Percentiles rank a stretch among this genome's conserved stretches.
These are phyloP conservation scores for Pollenia griseotomentosa DNA, from an alignment of 2,888 invertebrate species.

Conservation along the genomic window DNA sequence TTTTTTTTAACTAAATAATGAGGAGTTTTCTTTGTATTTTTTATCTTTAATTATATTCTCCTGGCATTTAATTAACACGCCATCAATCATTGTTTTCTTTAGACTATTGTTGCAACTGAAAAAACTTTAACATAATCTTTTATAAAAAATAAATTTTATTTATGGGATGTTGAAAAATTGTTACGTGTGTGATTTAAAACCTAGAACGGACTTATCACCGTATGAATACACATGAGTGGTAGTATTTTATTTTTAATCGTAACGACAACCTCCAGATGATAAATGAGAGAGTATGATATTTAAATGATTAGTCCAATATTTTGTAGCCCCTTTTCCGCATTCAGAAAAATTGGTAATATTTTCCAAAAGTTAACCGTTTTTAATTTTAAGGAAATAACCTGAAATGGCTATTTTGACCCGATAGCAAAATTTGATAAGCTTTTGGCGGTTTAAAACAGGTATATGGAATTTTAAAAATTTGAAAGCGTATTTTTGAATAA, in stretches of 20 bases:
- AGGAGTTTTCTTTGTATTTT: neutral
- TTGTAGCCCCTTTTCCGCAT: too few relatives aligned
- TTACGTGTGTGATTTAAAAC: neutral
- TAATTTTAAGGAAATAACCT: too few relatives aligned
- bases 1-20: constrained; percentile 15
- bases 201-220: neutral
- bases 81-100: constrained; percentile 64
- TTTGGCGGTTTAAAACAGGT: too few relatives aligned
- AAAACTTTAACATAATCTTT: neutral
- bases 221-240: neutral
- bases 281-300: neutral
- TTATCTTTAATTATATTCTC: constrained; percentile 1
- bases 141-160: constrained; percentile 27
- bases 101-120: neutral
- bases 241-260: neutral
- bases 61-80: constrained; percentile 62
- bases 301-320: too few relatives aligned
- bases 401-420: too few relatives aligned
- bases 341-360: too few relatives aligned
- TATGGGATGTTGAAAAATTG: constrained; percentile 20
- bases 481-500: too few relatives aligned
- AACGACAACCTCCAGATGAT: neutral
- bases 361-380: too few relatives aligned
- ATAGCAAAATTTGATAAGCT: too few relatives aligned
- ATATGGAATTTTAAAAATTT: too few relatives aligned